Conservation (phyloP, 2,888 invertebrate species). For the Drosophila pegasa region DNA sequence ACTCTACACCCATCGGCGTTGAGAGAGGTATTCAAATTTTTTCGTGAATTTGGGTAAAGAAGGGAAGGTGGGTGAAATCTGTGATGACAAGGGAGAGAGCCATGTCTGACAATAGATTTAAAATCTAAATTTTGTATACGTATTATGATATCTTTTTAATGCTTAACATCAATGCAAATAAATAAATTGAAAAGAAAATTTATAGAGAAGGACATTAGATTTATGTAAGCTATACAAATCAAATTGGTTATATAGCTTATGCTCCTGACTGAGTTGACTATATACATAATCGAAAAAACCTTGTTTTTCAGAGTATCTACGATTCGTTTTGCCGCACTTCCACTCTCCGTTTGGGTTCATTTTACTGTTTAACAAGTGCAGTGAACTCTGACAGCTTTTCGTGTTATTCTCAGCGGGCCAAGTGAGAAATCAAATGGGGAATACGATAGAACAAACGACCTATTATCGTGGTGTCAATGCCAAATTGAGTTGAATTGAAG, state of each 20-base stretch:
- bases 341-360: background rate
- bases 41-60: background rate
- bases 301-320: background rate
- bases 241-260: accelerated
- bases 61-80: too few relatives aligned
- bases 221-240: background rate
- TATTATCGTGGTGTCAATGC: constrained; percentile 60
- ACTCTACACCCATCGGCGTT: background rate
- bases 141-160: too few relatives aligned
- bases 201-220: background rate
- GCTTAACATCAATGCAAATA: too few relatives aligned
- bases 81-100: too few relatives aligned
- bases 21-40: background rate
- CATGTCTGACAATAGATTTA: too few relatives aligned
- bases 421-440: constrained; percentile 63
- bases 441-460: constrained; percentile 22
- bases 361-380: constrained; percentile 51
- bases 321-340: background rate
- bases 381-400: constrained; percentile 53
- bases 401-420: constrained; percentile 15
- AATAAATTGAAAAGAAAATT: too few relatives aligned
- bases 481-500: constrained; percentile 69
- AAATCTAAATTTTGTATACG: too few relatives aligned
- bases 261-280: background rate
- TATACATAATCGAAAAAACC: background rate